Evolutionary conservation across 2,888 invertebrate species (phyloP).

Genomic region (Sminthurides aquaticus): DNA sequence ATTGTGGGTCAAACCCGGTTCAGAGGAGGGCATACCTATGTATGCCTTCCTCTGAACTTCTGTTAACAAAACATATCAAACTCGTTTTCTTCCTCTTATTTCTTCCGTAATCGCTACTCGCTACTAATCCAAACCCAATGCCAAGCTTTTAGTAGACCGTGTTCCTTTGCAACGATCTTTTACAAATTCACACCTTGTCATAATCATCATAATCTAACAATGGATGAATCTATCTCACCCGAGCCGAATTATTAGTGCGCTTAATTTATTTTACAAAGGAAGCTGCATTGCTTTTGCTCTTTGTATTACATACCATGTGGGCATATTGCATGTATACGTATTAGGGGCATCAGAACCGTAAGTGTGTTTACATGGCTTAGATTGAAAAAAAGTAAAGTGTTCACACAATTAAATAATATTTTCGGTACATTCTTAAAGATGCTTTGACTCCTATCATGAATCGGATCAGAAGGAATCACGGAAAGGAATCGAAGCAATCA

Average conservation of each 20-base stretch:
- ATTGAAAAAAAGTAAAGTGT: too few species aligned
- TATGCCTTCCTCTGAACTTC: not conserved
- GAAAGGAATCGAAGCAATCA: too few species aligned
- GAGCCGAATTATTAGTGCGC: not conserved
- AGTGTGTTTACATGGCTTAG: too few species aligned
- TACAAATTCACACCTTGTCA: not conserved
- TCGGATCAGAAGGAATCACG: too few species aligned
- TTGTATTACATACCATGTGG: too few species aligned
- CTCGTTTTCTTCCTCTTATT: not conserved
- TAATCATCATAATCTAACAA: not conserved
- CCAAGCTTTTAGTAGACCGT: not conserved
- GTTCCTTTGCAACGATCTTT: too few species aligned
- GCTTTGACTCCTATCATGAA: too few species aligned
- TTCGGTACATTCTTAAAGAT: too few species aligned
- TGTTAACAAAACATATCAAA: not conserved
- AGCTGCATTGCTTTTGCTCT: too few species aligned
- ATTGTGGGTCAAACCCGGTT: constrained; percentile 7
- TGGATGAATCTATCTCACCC: not conserved
- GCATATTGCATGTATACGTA: too few species aligned
- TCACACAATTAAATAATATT: too few species aligned
- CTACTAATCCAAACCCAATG: not conserved
- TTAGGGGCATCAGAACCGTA: too few species aligned
- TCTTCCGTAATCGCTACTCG: not conserved
- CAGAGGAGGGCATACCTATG: not conserved
- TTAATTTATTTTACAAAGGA: not conserved